Percentiles rank a stretch among this genome's conserved stretches.
Evolutionary conservation across 2,113 vertebrate species (phyloP).

Genomic region (Clarias gariepinus): DNA sequence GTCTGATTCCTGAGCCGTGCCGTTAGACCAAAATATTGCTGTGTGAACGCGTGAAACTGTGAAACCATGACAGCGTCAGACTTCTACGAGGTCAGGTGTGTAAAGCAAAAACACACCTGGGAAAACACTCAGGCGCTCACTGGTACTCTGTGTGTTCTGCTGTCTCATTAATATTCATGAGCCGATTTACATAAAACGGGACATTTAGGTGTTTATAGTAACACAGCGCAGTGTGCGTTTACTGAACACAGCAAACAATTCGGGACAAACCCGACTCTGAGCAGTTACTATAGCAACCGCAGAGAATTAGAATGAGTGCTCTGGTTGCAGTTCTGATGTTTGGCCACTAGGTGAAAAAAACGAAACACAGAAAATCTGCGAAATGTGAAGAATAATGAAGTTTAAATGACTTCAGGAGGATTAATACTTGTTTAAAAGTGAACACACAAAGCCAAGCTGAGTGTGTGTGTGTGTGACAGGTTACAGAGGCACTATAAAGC

Average conservation of each 20-base stretch:
- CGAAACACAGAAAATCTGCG: too few relatives aligned
- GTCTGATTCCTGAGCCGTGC: too few relatives aligned
- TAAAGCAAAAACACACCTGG: slow-evolving; percentile 75
- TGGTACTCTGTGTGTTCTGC: not conserved
- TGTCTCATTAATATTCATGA: not conserved
- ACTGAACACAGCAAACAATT: not conserved
- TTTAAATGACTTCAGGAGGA: too few relatives aligned
- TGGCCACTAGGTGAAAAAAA: not conserved
- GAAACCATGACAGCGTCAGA: slow-evolving; percentile 97
- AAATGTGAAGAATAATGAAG: too few relatives aligned
- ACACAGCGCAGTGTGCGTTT: not conserved
- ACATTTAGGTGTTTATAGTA: not conserved
- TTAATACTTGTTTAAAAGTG: not conserved
- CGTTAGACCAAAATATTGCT: too few relatives aligned
- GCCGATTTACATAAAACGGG: not conserved
- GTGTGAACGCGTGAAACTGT: slow-evolving; percentile 81
- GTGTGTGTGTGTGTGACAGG: not conserved
- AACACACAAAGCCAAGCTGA: not conserved
- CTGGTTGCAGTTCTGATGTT: not conserved
- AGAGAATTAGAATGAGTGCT: not conserved
- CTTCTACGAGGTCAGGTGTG: slow-evolving; percentile 94
- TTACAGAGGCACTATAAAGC: too few relatives aligned
- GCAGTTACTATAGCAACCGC: too few relatives aligned
- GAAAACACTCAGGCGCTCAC: slow-evolving; percentile 1
- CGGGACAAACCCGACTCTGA: not conserved